Conservation (phyloP, 2,113 vertebrate species). For the Oreocharis arfaki region DNA sequence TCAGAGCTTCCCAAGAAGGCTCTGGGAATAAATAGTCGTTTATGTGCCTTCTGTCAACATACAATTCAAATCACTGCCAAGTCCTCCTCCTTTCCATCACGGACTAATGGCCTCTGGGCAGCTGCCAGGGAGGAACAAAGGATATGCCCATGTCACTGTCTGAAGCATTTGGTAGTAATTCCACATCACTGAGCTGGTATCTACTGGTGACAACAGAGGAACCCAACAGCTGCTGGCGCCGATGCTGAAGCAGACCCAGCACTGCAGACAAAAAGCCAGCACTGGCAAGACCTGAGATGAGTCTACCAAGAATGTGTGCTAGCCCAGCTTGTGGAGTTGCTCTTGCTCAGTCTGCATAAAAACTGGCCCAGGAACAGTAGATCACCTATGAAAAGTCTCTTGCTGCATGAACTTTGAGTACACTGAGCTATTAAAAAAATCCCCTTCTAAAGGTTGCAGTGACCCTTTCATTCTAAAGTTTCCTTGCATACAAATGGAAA, state of each 20-base stretch:
- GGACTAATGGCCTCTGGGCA: conserved; percentile 49
- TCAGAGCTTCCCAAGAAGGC: conserved; percentile 8
- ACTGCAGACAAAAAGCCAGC: not conserved
- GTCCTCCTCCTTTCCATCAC: not conserved
- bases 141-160: not conserved
- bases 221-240: conserved; percentile 8
- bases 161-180: conserved; percentile 13
- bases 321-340: conserved; percentile 13
- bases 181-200: conserved; percentile 8
- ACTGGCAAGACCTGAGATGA: not conserved
- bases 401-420: conserved; percentile 14
- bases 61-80: conserved; percentile 31
- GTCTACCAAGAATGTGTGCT: conserved; percentile 5
- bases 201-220: conserved; percentile 29
- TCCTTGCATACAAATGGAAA: not conserved
- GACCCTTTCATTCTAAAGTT: not conserved
- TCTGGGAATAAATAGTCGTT: conserved; percentile 31
- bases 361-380: conserved; percentile 11
- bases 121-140: conserved; percentile 32
- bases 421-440: conserved; percentile 30
- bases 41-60: conserved; percentile 31
- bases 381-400: conserved; percentile 41
- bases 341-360: conserved; percentile 31
- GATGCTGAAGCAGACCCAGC: not conserved
- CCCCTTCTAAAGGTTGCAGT: conserved; percentile 25